These are phyloP conservation scores for Acanthisitta chloris DNA, from an alignment of 2,113 vertebrate species.

Conservation along the genomic window DNA sequence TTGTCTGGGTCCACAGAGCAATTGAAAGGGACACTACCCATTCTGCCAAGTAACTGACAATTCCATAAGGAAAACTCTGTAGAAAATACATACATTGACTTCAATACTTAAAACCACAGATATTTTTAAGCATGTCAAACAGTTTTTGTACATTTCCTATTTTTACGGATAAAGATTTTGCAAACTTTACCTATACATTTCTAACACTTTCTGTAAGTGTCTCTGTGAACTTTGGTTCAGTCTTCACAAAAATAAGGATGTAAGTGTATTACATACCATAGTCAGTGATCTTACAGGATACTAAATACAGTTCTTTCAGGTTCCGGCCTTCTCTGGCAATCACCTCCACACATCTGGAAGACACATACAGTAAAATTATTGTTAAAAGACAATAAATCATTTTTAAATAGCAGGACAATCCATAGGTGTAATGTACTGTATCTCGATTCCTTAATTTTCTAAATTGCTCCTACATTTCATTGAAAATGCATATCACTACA, in stretches of 20 bases:
- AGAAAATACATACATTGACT: background rate
- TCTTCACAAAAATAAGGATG: background rate
- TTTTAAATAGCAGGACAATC: background rate
- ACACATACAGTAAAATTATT: constrained; percentile 52
- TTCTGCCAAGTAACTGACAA: background rate
- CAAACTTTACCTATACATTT: background rate
- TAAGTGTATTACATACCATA: constrained; percentile 81
- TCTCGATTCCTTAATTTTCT: background rate
- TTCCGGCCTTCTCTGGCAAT: constrained; percentile 96
- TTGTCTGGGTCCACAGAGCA: background rate
- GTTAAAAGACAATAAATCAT: background rate
- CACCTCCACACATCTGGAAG: constrained; percentile 95
- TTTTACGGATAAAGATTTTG: background rate
- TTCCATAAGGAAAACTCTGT: background rate
- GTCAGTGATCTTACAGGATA: constrained; percentile 99
- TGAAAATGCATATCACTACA: background rate
- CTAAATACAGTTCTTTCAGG: constrained; percentile 95
- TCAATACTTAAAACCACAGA: background rate
- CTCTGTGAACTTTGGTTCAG: background rate
- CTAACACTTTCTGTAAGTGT: background rate
- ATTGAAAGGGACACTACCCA: background rate
- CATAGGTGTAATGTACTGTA: background rate
- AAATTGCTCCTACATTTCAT: background rate
- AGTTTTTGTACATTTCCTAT: background rate
- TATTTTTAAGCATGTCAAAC: background rate